A percentile compares a stretch with the other conserved stretches of the same genome.
phyloP scores from a whole-genome alignment of 2,888 invertebrate genomes.

The Eristalis tenax region DNA sequence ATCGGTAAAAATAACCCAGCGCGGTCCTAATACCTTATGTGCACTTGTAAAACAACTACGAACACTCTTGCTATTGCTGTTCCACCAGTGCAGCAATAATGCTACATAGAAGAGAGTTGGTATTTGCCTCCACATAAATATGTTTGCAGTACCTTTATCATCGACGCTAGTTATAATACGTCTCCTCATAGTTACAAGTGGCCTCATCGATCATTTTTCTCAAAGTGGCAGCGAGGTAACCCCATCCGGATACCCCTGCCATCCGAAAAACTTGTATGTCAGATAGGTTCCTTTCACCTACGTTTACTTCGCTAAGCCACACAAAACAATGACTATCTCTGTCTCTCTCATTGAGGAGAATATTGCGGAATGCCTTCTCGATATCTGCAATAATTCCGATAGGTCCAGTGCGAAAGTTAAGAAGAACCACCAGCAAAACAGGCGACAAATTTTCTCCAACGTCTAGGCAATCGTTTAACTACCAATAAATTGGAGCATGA shows the following conservation, averaged over 20 bases:
- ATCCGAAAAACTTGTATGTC: slow-evolving; percentile 18
- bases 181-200: background rate
- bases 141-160: background rate
- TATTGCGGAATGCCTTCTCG: slow-evolving; percentile 33
- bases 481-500: slow-evolving; percentile 47
- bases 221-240: slow-evolving; percentile 21
- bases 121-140: background rate
- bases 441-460: slow-evolving; percentile 73
- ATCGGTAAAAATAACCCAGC: slow-evolving; percentile 12
- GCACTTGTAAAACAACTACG: slow-evolving; percentile 1
- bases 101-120: background rate
- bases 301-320: slow-evolving; percentile 48
- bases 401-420: slow-evolving; percentile 45
- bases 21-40: slow-evolving; percentile 24
- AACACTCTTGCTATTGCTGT: slow-evolving; percentile 2
- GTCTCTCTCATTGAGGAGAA: slow-evolving; percentile 71
- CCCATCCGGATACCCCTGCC: slow-evolving; percentile 14
- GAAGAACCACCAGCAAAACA: slow-evolving; percentile 59
- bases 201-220: slow-evolving; percentile 27
- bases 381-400: slow-evolving; percentile 59
- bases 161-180: background rate
- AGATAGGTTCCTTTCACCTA: slow-evolving; percentile 27
- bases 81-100: slow-evolving; percentile 11
- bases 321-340: slow-evolving; percentile 70
- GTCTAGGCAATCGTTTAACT: slow-evolving; percentile 72